Percentiles rank a stretch among this genome's conserved stretches.
Evolutionary conservation across 2,797 vertebrate genomes (phyloP).

Genomic region (Sebastes goodei): DNA sequence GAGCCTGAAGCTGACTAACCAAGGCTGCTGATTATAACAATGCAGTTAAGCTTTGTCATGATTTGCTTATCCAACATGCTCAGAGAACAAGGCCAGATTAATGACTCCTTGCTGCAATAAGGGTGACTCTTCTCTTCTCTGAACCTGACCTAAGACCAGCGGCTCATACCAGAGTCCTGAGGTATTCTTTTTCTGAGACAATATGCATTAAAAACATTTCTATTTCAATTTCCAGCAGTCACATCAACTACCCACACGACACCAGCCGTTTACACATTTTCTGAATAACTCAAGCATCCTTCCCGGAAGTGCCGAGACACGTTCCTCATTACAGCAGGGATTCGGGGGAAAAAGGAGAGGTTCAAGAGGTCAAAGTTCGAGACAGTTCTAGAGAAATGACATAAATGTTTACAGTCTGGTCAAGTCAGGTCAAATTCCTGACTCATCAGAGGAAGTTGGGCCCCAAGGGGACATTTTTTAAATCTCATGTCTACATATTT

Average conservation of each 20-base stretch:
- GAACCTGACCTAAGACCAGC: constrained; percentile 26
- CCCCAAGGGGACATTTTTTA: constrained; percentile 26
- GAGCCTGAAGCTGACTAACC: constrained; percentile 44
- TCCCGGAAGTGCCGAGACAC: constrained; percentile 83
- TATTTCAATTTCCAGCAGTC: constrained; percentile 19
- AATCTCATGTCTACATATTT: constrained; percentile 44
- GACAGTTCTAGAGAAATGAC: constrained; percentile 73
- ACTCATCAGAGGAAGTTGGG: constrained; percentile 60
- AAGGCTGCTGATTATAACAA: constrained; percentile 36
- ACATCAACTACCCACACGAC: constrained; percentile 63
- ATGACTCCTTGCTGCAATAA: constrained; percentile 11
- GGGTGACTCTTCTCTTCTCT: constrained; percentile 7
- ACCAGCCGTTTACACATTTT: constrained; percentile 76
- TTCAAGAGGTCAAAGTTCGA: constrained; percentile 80
- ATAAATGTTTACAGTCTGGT: constrained; percentile 75
- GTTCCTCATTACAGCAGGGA: constrained; percentile 87
- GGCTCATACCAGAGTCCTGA: not conserved
- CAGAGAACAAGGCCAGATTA: constrained; percentile 32
- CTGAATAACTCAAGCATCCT: constrained; percentile 76
- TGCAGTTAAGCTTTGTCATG: constrained; percentile 47
- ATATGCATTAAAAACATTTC: constrained; percentile 9
- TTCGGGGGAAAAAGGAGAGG: constrained; percentile 74
- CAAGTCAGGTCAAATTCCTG: constrained; percentile 79
- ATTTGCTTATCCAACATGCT: constrained; percentile 30
- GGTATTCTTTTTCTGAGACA: constrained; percentile 26